Base-by-base conservation (phyloP, 1,140 invertebrate genomes). In the Drosophila nasuta region DNA sequence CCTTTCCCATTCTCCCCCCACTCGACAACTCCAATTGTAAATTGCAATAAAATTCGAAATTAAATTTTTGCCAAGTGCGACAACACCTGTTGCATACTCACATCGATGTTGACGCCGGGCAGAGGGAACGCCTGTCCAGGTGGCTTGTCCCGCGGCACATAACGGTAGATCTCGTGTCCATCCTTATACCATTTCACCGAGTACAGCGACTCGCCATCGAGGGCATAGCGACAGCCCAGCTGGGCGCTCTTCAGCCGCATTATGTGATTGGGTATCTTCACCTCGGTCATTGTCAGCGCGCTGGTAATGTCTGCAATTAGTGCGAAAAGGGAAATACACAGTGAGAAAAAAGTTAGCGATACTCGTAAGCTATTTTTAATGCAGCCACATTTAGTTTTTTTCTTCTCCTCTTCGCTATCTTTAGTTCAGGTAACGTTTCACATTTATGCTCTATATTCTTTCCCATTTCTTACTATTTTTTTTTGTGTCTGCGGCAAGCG, bases 171-270 rank as follows among this genome's bases (percentile, higher is more conserved):
- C 93, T 98, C 97, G 86, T 96, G 95, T 30, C 96, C 96, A 89
- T 97, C 96, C 91, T 97, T 97, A 93, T 97, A 97, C 97, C 96
- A 97, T 93, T 97, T 97, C 75, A 97, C 96, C 1, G 96, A 96
- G 93, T 97, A 97, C 5, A 97, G 93, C 38, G 95, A 93, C 88
- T 97, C 96, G 5, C 95, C 95, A 68, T 96, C 96, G 78, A 97
- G 93, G 77, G 96, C 95, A 93, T 96, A 97, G 81, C 95, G 94
- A 92, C 97, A 97, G 82, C 96, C 96, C 79, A 96, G 94, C 74
- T 93, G 93, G 2, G 96, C 96, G 69, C 94, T 94, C 79, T 96
- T 94, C 77, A 96, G 95, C 48, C 95, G 92, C 51, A 96, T 94
- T 66, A 95, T 95, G 92, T 96, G 95, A 81, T 94, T 94, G 38